Percentiles rank a stretch among this genome's conserved stretches.
phyloP scores from a whole-genome alignment of 1,140 invertebrate genomes.

The Platorchestia sp. region DNA sequence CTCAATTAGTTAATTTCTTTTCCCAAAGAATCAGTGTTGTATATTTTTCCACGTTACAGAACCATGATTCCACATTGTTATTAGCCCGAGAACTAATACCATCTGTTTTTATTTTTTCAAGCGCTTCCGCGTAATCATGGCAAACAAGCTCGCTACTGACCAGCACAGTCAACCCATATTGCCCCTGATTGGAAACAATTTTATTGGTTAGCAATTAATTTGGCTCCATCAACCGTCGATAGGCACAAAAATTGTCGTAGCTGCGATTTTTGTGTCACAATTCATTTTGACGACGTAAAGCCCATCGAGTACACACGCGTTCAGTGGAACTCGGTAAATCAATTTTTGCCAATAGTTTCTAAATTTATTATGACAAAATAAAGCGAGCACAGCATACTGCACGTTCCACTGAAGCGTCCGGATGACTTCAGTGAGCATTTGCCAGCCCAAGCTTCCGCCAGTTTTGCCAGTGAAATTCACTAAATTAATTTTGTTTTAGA shows the following conservation, averaged over 20 bases:
- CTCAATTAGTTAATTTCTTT: too few species aligned
- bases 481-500: neutral
- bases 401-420: neutral
- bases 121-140: neutral
- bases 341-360: neutral
- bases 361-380: neutral
- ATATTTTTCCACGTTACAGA: neutral
- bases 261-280: too few species aligned
- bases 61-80: neutral
- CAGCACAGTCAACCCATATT: neutral
- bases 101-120: neutral
- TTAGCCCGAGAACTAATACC: neutral
- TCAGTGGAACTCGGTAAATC: neutral
- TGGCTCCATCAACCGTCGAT: neutral
- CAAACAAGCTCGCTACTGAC: neutral
- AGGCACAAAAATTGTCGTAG: neutral
- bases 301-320: too few species aligned
- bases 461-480: neutral
- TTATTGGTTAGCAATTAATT: neutral
- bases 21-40: too few species aligned
- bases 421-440: neutral
- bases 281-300: too few species aligned
- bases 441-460: neutral
- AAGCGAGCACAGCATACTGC: neutral
- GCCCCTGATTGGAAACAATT: neutral